Evolutionary conservation across 1,140 invertebrate species (phyloP).

Genomic region (Drosophila lini): DNA sequence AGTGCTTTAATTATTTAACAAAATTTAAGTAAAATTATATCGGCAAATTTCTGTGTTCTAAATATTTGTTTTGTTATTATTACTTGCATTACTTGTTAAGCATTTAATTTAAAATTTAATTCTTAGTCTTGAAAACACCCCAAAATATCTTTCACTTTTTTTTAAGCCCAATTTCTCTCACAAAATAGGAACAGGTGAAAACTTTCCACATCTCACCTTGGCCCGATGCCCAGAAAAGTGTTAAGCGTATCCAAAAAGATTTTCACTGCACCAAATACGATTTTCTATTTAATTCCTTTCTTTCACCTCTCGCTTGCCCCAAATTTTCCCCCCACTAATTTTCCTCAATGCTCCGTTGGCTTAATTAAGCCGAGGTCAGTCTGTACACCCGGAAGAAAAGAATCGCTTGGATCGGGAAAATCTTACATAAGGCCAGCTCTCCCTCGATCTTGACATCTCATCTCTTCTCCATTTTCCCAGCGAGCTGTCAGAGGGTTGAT

Average conservation of each 20-base stretch:
- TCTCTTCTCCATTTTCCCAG: conserved; percentile 29
- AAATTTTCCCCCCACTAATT: conserved; percentile 11
- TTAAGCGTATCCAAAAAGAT: conserved; percentile 49
- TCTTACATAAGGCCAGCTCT: conserved; percentile 4
- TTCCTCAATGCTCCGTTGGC: conserved; percentile 35
- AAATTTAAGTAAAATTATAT: not conserved
- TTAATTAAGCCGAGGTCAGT: conserved; percentile 48
- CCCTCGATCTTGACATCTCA: conserved; percentile 28
- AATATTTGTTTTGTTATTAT: not conserved
- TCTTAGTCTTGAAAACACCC: not conserved
- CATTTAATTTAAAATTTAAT: not conserved
- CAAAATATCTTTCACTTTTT: conserved; percentile 1
- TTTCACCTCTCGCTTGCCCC: conserved; percentile 26
- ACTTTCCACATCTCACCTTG: conserved; percentile 49
- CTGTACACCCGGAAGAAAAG: conserved; percentile 33
- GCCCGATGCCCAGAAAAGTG: conserved; percentile 45
- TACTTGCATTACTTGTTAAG: not conserved
- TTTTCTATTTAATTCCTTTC: conserved; percentile 42
- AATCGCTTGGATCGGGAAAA: conserved; percentile 14
- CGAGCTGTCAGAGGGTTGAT: conserved; percentile 35
- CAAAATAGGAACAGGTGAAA: conserved; percentile 13
- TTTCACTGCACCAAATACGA: conserved; percentile 52
- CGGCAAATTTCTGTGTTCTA: not conserved
- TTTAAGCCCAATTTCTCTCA: not conserved
- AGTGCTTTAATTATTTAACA: not conserved